Evolutionary conservation across 2,888 invertebrate genomes (phyloP).

Genomic region (Cerceris ruficornis): DNA sequence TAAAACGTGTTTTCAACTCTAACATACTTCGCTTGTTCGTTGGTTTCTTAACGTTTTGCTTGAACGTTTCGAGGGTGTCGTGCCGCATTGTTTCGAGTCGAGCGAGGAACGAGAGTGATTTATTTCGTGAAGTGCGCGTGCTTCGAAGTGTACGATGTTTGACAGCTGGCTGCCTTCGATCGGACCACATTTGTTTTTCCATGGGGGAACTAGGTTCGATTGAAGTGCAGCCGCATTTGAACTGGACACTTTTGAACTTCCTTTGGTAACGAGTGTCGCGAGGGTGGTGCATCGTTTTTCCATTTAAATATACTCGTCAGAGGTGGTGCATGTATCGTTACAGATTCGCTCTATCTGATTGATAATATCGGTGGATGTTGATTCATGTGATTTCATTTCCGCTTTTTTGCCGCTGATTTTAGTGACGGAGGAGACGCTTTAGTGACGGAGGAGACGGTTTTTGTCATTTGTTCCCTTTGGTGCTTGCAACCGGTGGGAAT

Average conservation of each 20-base stretch:
- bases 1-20: constrained; percentile 7
- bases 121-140: background rate
- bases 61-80: background rate
- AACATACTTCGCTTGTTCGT: background rate
- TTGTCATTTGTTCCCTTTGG: no score
- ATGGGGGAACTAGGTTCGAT: constrained; percentile 46
- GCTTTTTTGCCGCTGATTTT: no score
- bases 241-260: constrained; percentile 69
- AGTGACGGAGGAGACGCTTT: no score
- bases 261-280: constrained; percentile 46
- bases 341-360: background rate
- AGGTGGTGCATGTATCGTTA: background rate
- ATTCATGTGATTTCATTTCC: no score
- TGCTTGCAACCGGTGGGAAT: no score
- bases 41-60: background rate
- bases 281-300: constrained; percentile 69
- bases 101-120: constrained; percentile 9
- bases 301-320: background rate
- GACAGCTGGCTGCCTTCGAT: constrained; percentile 73
- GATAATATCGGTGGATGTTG: no score
- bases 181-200: constrained; percentile 27
- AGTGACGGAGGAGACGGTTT: no score
- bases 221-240: constrained; percentile 74
- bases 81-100: background rate
- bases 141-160: constrained; percentile 23